Percentiles rank a stretch among this genome's conserved stretches.
Conservation (phyloP, 2,113 vertebrate species). For the Apus apus region DNA sequence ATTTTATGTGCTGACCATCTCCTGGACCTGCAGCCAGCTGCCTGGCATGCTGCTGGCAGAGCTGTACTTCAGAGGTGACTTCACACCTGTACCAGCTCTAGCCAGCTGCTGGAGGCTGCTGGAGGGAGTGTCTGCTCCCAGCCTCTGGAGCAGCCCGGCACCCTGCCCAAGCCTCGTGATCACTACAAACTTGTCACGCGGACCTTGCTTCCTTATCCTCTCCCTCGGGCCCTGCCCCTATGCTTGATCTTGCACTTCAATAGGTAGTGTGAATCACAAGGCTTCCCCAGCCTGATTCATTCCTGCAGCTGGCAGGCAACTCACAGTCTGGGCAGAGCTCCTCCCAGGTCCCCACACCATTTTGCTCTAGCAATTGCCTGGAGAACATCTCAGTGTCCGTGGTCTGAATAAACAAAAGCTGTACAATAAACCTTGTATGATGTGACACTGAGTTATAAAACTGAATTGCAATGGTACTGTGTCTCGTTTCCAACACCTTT, state of each 20-base stretch:
- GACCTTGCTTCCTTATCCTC: not conserved
- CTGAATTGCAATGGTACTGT: fast-evolving
- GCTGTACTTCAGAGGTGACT: not conserved
- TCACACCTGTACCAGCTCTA: not conserved
- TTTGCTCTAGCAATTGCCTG: fast-evolving
- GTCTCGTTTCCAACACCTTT: not conserved
- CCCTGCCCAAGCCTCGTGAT: not conserved
- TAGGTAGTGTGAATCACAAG: not conserved
- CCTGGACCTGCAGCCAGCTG: not conserved
- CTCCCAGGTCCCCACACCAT: no score
- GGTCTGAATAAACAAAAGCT: not conserved
- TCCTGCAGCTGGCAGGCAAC: fast-evolving
- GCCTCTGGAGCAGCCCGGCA: not conserved
- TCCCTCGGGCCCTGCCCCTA: fast-evolving
- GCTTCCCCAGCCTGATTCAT: not conserved
- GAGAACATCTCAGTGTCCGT: not conserved
- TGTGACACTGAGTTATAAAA: fast-evolving
- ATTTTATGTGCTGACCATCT: not conserved
- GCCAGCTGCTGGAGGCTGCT: not conserved
- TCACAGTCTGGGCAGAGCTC: not conserved
- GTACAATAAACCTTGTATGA: not conserved
- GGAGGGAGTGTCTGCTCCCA: not conserved
- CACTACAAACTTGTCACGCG: fast-evolving
- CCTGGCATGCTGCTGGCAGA: not conserved
- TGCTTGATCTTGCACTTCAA: not conserved